Conservation (phyloP, 2,797 vertebrate species). For the Ptychobarbus kaznakovi region DNA sequence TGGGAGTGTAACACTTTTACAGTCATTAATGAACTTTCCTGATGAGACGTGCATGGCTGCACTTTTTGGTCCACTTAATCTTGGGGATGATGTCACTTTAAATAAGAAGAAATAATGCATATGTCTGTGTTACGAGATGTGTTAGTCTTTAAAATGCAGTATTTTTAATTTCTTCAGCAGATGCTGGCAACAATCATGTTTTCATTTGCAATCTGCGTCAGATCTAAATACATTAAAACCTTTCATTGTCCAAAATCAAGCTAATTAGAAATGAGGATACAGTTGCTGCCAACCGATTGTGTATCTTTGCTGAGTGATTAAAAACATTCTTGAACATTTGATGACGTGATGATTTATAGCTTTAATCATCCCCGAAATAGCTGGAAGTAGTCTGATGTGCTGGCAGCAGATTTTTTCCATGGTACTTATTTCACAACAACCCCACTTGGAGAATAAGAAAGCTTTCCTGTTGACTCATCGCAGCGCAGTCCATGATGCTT, state of each 20-base stretch:
- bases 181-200: not conserved
- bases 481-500: slow-evolving; percentile 32
- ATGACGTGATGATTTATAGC: slow-evolving; percentile 56
- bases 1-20: not conserved
- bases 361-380: slow-evolving; percentile 57
- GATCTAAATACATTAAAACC: slow-evolving; percentile 9
- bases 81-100: not conserved
- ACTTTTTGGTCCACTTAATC: slow-evolving; percentile 11
- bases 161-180: not conserved
- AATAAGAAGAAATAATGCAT: not conserved
- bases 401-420: slow-evolving; percentile 48
- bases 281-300: slow-evolving; percentile 34
- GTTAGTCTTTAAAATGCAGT: not conserved
- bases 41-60: slow-evolving; percentile 27
- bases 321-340: slow-evolving; percentile 37
- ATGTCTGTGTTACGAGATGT: not conserved
- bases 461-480: slow-evolving; percentile 38
- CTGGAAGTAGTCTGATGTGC: slow-evolving; percentile 44
- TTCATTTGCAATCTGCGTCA: not conserved
- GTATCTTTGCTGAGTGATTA: slow-evolving; percentile 35
- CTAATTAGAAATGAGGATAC: slow-evolving; percentile 36
- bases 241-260: slow-evolving; percentile 36
- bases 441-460: slow-evolving; percentile 42
- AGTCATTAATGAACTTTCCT: slow-evolving; percentile 22
- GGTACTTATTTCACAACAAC: slow-evolving; percentile 59